Evolutionary conservation across 2,888 invertebrate species (phyloP).

Genomic region (Linnaemya tessellans): DNA sequence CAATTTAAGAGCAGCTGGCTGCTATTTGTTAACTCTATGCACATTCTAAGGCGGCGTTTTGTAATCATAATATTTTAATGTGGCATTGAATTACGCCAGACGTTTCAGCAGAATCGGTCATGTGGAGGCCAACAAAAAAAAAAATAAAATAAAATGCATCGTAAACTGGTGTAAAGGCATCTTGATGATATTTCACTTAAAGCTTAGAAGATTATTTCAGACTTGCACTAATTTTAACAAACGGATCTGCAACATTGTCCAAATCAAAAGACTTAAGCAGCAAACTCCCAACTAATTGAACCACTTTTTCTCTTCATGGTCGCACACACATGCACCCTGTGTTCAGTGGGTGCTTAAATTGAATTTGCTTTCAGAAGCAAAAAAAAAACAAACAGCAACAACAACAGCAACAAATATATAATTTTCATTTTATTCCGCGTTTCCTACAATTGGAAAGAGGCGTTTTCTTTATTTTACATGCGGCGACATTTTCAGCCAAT

Average conservation of each 20-base stretch:
- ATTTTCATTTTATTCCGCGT: not conserved
- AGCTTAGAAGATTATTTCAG: constrained; percentile 36
- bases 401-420: not conserved
- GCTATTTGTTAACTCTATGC: constrained; percentile 28
- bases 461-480: constrained; percentile 55
- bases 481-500: constrained; percentile 50
- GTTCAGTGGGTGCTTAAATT: constrained; percentile 26
- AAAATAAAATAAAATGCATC: too few species aligned
- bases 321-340: not conserved
- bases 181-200: not conserved
- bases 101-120: constrained; percentile 55
- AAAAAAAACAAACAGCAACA: not conserved
- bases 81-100: constrained; percentile 66
- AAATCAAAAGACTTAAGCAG: constrained; percentile 37
- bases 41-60: constrained; percentile 56
- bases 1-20: constrained; percentile 53
- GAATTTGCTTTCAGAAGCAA: not conserved
- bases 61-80: constrained; percentile 61
- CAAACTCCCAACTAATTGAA: not conserved
- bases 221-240: constrained; percentile 39
- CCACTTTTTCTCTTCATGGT: too few species aligned
- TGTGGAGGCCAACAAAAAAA: constrained; percentile 10
- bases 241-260: not conserved
- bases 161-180: not conserved
- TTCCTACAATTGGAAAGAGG: constrained; percentile 54